Conservation (phyloP, 1,140 invertebrate genomes). For the Meloidogyne chitwoodi region DNA sequence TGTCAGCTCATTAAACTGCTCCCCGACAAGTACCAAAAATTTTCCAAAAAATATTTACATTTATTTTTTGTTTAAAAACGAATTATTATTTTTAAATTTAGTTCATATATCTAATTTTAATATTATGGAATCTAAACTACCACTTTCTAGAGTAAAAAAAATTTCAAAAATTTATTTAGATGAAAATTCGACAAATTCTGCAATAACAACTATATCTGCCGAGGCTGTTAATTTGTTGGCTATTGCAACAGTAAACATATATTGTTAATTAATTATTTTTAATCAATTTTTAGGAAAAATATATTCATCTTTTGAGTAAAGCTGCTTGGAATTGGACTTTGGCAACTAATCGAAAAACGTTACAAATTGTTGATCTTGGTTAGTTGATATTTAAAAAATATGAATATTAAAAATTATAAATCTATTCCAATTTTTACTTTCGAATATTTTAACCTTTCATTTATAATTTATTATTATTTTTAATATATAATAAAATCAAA, state of each 20-base stretch:
- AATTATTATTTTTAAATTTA: too few species aligned
- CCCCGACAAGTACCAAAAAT: too few species aligned
- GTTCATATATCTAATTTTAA: too few species aligned
- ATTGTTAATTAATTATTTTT: not conserved
- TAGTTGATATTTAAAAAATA: not conserved
- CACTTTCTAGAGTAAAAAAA: conserved; percentile 8
- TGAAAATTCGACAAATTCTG: not conserved
- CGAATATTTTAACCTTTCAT: not conserved
- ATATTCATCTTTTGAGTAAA: not conserved
- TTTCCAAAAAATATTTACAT: too few species aligned
- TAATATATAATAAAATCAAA: too few species aligned
- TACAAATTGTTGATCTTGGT: conserved; percentile 8
- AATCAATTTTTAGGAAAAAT: conserved; percentile 20
- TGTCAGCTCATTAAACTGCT: too few species aligned
- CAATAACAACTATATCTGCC: not conserved
- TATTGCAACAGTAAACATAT: conserved; percentile 4
- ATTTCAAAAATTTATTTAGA: conserved; percentile 10
- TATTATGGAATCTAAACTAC: conserved; percentile 5
- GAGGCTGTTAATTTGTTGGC: conserved; percentile 17
- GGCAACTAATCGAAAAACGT: conserved; percentile 6
- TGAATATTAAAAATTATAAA: too few species aligned
- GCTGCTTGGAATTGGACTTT: conserved; percentile 23
- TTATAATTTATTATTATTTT: too few species aligned
- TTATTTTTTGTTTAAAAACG: too few species aligned
- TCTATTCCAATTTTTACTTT: too few species aligned